Conservation (phyloP, 2,888 invertebrate species). For the Empis stercorea region DNA sequence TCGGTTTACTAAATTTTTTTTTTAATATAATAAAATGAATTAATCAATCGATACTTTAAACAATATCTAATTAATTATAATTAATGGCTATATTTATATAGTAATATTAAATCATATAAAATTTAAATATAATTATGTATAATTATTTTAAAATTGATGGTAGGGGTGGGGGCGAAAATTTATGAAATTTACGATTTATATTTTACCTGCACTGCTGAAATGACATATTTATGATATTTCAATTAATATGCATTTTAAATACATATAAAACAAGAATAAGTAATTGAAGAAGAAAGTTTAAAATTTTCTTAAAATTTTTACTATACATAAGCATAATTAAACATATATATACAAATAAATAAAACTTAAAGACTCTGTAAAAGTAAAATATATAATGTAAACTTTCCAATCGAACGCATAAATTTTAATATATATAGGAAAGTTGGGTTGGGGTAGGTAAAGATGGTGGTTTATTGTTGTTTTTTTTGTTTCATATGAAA, state of each 20-base stretch:
- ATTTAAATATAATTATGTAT: too few relatives aligned
- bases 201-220: not conserved
- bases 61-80: too few relatives aligned
- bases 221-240: not conserved
- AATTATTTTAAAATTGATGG: too few relatives aligned
- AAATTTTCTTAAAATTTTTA: not conserved
- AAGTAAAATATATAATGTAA: not conserved
- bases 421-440: not conserved
- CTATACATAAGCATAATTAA: too few relatives aligned
- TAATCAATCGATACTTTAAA: too few relatives aligned
- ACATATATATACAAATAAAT: too few relatives aligned
- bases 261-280: not conserved
- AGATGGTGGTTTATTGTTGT: not conserved
- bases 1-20: too few relatives aligned
- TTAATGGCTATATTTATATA: too few relatives aligned
- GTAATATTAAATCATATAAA: too few relatives aligned
- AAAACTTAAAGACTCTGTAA: too few relatives aligned
- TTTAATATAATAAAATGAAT: too few relatives aligned
- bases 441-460: conserved; percentile 1
- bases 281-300: not conserved
- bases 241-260: not conserved
- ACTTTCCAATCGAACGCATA: conserved; percentile 2
- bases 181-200: not conserved
- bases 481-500: not conserved
- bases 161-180: too few relatives aligned